Conservation (phyloP, 2,888 invertebrate genomes). For the Aspidiotus rigidus region DNA sequence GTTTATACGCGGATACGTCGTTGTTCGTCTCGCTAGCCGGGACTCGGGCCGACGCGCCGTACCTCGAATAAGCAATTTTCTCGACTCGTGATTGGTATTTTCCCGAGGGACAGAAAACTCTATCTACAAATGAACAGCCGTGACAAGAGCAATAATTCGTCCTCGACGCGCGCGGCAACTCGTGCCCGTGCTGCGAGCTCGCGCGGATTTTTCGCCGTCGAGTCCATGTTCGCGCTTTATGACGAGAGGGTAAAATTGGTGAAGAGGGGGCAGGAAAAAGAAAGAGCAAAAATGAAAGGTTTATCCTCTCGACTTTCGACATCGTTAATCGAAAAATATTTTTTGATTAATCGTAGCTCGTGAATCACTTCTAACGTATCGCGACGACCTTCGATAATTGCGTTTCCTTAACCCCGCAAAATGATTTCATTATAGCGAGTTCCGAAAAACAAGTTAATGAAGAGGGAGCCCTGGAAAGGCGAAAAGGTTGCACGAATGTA, state of each 20-base stretch:
- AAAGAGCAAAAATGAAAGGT: neutral
- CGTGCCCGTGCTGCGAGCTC: constrained; percentile 9
- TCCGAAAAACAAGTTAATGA: neutral
- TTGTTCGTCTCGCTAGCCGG: constrained; percentile 9
- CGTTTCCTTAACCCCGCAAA: neutral
- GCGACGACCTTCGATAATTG: neutral
- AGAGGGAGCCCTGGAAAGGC: too few species aligned
- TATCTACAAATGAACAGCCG: constrained; percentile 63
- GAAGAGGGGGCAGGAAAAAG: neutral
- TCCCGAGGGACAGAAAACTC: constrained; percentile 57
- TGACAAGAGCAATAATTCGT: constrained; percentile 61
- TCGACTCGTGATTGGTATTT: constrained; percentile 59
- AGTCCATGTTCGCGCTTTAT: constrained; percentile 26
- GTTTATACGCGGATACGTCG: neutral
- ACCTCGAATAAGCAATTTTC: constrained; percentile 55
- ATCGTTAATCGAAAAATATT: constrained; percentile 9
- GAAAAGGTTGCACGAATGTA: too few species aligned
- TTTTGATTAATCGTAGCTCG: constrained; percentile 12
- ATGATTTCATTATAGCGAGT: neutral
- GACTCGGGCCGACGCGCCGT: neutral
- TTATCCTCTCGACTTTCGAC: neutral
- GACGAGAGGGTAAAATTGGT: constrained; percentile 6
- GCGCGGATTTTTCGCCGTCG: constrained; percentile 13
- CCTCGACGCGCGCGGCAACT: constrained; percentile 41
- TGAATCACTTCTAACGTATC: neutral